Evolutionary conservation across 2,113 vertebrate genomes (phyloP), one percentile per base, ranked within the genome.

Genomic region (Mustelus asterias): DNA sequence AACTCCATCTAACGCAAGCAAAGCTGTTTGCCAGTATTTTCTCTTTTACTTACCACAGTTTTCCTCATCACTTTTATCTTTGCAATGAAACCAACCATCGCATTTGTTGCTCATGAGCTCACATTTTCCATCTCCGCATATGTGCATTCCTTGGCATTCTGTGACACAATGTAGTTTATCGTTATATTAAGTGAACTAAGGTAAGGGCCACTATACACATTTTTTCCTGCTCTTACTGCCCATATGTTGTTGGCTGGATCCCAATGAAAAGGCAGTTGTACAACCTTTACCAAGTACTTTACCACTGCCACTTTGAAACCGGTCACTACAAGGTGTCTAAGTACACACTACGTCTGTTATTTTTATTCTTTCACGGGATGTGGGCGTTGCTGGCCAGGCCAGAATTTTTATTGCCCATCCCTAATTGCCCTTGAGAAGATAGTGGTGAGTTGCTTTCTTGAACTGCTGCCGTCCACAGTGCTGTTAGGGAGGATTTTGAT

Each of bases 41-140:
- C 48, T 58, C 33, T 89, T 70, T 54, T 37, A 95, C 95, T 95
- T 80, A 95, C 95, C 80, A 83, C 95, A 95, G 20, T 95, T 95
- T 33, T n/a, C 11, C 78, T 95, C 95, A 65, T 95, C 95, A 95
- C 95, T 95, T 63, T 70, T 29, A 83, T 95, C 95, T 41, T 83
- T 95, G 60, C 95, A 95, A 63, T 95, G 72, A 86, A 63, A 16
- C 95, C 95, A 95, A 14, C 95, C 95, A 60, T 95, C 95, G 26
- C 95, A 95, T 20, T 63, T 95, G 80, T 95, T 83, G n/a, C 95
- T 95, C 72, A 86, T 18, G 78, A 83, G 95, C n/a, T 95, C 95
- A 86, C 95, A 95, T 29, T 54, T 83, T 37, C 95, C 95, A 83
- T 95, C 95, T 60, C 95, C 95, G 37, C 95, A 95, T 48, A 37